Evolutionary conservation across 2,797 vertebrate species (phyloP).

Genomic region (Lophius americanus): DNA sequence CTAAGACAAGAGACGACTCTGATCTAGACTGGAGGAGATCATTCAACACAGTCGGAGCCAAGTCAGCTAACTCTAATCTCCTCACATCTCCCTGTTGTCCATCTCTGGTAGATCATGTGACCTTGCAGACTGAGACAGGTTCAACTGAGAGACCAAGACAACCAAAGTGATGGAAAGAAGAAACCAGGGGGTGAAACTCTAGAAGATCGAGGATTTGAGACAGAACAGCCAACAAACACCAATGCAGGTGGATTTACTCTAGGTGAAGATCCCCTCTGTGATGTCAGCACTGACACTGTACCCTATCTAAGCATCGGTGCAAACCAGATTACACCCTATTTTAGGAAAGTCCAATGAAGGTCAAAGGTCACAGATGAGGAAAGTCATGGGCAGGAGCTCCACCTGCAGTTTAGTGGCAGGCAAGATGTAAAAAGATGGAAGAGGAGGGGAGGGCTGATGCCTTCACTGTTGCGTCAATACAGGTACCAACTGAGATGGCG

Average conservation of each 20-base stretch:
- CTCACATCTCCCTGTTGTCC: slow-evolving; percentile 29
- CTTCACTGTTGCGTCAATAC: slow-evolving; percentile 33
- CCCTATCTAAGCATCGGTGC: slow-evolving; percentile 78
- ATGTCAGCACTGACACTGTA: too few relatives aligned
- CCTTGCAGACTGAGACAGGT: slow-evolving; percentile 16
- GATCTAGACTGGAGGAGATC: slow-evolving; percentile 5
- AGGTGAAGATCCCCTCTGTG: not conserved
- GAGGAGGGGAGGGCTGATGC: slow-evolving; percentile 22
- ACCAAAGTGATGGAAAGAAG: not conserved
- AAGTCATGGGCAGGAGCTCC: slow-evolving; percentile 65
- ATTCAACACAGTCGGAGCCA: slow-evolving; percentile 55
- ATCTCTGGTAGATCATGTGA: slow-evolving; percentile 4
- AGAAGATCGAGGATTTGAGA: not conserved
- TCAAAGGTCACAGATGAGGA: slow-evolving; percentile 11
- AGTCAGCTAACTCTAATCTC: slow-evolving; percentile 78
- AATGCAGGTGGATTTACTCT: not conserved
- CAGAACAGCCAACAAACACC: not conserved
- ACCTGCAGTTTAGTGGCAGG: slow-evolving; percentile 79
- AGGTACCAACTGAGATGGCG: slow-evolving; percentile 19
- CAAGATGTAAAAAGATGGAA: slow-evolving; percentile 43
- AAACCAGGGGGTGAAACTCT: not conserved
- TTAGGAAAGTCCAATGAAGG: slow-evolving; percentile 3
- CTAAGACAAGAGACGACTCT: not conserved
- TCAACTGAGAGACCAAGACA: not conserved
- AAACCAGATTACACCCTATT: slow-evolving; percentile 32